phyloP scores from a whole-genome alignment of 2,888 invertebrate genomes.

The Hetaerina titia region DNA sequence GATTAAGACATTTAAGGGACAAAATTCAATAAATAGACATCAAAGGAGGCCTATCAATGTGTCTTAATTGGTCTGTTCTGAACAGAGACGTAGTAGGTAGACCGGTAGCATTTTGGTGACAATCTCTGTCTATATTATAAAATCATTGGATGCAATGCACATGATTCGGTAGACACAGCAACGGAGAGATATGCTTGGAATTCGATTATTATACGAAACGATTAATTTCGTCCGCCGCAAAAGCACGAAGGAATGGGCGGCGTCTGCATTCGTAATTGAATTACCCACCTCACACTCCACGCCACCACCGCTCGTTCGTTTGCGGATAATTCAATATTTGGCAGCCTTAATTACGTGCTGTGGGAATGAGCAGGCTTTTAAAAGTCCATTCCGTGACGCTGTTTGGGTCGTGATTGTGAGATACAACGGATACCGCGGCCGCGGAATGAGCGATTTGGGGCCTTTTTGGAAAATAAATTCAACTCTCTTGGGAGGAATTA shows the following conservation, averaged over 20 bases:
- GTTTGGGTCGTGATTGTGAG: slow-evolving; percentile 60
- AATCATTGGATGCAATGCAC: neutral
- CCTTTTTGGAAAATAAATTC: slow-evolving; percentile 14
- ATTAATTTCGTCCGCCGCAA: slow-evolving; percentile 28
- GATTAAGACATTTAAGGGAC: too few relatives aligned
- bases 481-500: neutral
- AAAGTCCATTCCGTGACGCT: slow-evolving; percentile 45
- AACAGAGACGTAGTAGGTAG: too few relatives aligned
- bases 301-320: slow-evolving; percentile 42
- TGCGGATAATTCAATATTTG: slow-evolving; percentile 58
- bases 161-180: neutral
- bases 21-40: too few relatives aligned
- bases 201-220: slow-evolving; percentile 55
- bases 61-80: too few relatives aligned
- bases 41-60: too few relatives aligned
- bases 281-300: slow-evolving; percentile 17
- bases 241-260: slow-evolving; percentile 43
- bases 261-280: slow-evolving; percentile 48
- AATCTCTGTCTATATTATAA: too few relatives aligned
- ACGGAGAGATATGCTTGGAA: neutral
- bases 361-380: slow-evolving; percentile 39
- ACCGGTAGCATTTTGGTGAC: too few relatives aligned
- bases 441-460: slow-evolving; percentile 57
- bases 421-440: slow-evolving; percentile 39
- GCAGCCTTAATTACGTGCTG: slow-evolving; percentile 48